phyloP scores from a whole-genome alignment of 2,797 vertebrate genomes.

The Phylloscopus collybita region DNA sequence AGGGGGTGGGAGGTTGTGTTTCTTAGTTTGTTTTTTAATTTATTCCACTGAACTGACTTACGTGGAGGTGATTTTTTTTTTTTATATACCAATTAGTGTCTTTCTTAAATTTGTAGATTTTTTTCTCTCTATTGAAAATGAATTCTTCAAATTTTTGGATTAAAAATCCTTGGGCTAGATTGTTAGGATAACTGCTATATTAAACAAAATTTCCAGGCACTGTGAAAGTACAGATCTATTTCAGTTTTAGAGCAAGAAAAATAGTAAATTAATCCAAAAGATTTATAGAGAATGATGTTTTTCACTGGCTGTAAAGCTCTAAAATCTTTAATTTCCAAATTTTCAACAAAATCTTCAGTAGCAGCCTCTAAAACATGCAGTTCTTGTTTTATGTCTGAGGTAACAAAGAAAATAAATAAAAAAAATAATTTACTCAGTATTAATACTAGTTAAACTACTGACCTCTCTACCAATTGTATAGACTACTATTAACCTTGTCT shows the following conservation, averaged over 20 bases:
- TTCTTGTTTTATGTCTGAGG: neutral
- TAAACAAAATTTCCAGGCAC: neutral
- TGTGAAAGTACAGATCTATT: neutral
- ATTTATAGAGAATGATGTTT: neutral
- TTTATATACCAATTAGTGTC: neutral
- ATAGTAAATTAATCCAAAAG: neutral
- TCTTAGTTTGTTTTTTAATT: neutral
- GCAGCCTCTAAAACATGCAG: neutral
- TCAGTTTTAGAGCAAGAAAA: neutral
- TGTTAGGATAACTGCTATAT: neutral
- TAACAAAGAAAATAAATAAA: slow-evolving; percentile 27
- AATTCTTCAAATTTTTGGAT: neutral
- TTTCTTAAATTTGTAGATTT: neutral
- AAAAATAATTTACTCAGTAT: neutral
- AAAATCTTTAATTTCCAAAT: neutral
- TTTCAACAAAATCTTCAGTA: neutral
- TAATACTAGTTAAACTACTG: slow-evolving; percentile 54
- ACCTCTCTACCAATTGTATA: slow-evolving; percentile 24
- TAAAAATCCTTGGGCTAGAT: neutral
- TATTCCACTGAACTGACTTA: neutral
- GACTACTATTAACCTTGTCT: slow-evolving; percentile 61
- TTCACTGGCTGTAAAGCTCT: neutral
- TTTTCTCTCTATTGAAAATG: neutral
- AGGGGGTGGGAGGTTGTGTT: rapidly evolving
- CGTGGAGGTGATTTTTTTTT: neutral